Percentiles rank a stretch among this genome's conserved stretches.
phyloP scores from a whole-genome alignment of 2,113 vertebrate species.

The Ophiodon elongatus region DNA sequence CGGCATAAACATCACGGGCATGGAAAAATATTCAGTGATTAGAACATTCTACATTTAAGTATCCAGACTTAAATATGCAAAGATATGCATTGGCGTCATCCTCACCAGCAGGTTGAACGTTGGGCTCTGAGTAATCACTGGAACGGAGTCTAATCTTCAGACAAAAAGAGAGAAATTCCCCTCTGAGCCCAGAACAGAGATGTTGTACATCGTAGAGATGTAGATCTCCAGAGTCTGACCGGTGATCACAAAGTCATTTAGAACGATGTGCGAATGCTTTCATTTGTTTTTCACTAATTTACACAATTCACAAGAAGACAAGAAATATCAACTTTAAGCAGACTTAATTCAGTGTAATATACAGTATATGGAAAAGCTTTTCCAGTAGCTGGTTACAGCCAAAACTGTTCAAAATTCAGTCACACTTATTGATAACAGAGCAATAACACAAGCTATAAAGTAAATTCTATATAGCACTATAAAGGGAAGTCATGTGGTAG shows the following conservation, averaged over 20 bases:
- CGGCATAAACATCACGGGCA: slow-evolving; percentile 45
- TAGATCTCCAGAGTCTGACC: neutral
- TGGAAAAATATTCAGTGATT: slow-evolving; percentile 49
- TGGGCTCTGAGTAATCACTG: slow-evolving; percentile 59
- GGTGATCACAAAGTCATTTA: slow-evolving; percentile 2
- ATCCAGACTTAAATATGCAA: slow-evolving; percentile 69
- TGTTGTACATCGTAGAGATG: neutral
- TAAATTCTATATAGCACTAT: too few relatives aligned
- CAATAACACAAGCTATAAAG: too few relatives aligned
- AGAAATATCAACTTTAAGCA: neutral
- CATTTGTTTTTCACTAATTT: neutral
- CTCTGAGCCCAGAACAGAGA: neutral
- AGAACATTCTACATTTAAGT: slow-evolving; percentile 52
- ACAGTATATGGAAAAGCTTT: neutral
- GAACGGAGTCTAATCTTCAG: slow-evolving; percentile 26
- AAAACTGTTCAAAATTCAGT: neutral
- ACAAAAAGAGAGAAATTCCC: slow-evolving; percentile 38
- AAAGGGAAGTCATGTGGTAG: neutral
- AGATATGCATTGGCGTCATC: slow-evolving; percentile 58
- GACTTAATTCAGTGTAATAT: neutral
- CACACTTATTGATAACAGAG: neutral
- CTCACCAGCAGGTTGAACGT: slow-evolving; percentile 63
- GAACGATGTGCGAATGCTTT: neutral
- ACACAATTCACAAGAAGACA: neutral
- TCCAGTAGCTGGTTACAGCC: neutral